phyloP scores from a whole-genome alignment of 2,888 invertebrate genomes.

The Pediacus dermestoides region DNA sequence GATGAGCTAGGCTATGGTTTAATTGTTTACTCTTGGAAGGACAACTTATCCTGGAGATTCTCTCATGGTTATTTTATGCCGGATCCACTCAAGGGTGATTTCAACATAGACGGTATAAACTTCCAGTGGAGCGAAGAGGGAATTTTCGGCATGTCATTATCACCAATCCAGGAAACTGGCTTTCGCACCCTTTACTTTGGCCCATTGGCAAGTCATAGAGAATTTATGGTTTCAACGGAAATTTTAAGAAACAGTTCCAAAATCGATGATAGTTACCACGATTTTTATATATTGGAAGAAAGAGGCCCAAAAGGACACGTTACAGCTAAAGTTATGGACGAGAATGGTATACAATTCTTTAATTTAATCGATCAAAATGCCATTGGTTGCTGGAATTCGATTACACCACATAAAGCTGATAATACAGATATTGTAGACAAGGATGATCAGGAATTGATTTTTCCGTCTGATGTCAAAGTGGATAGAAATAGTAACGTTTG shows the following conservation, averaged over 20 bases:
- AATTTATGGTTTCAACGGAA: slow-evolving; percentile 74
- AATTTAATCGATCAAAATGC: slow-evolving; percentile 78
- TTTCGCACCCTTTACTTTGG: slow-evolving; percentile 73
- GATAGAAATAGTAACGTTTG: slow-evolving; percentile 68
- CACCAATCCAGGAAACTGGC: slow-evolving; percentile 64
- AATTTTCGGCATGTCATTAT: slow-evolving; percentile 73
- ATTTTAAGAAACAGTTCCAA: slow-evolving; percentile 66
- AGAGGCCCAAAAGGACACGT: slow-evolving; percentile 68
- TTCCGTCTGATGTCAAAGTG: slow-evolving; percentile 75
- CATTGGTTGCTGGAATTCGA: slow-evolving; percentile 78
- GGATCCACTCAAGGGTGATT: slow-evolving; percentile 75
- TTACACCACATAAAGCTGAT: slow-evolving; percentile 56
- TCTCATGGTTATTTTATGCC: slow-evolving; percentile 77
- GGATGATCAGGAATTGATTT: slow-evolving; percentile 72
- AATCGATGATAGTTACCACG: slow-evolving; percentile 66
- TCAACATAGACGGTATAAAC: slow-evolving; percentile 73
- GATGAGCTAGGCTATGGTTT: slow-evolving; percentile 81
- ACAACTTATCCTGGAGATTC: slow-evolving; percentile 76
- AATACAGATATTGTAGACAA: slow-evolving; percentile 69
- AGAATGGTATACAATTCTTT: slow-evolving; percentile 71
- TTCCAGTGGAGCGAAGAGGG: slow-evolving; percentile 79
- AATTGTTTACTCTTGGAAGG: slow-evolving; percentile 73
- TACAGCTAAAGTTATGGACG: slow-evolving; percentile 71
- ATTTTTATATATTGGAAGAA: slow-evolving; percentile 64
- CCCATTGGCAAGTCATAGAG: slow-evolving; percentile 72